Base-by-base conservation (phyloP, 2,797 vertebrate genomes). In the Tangara arthus region DNA sequence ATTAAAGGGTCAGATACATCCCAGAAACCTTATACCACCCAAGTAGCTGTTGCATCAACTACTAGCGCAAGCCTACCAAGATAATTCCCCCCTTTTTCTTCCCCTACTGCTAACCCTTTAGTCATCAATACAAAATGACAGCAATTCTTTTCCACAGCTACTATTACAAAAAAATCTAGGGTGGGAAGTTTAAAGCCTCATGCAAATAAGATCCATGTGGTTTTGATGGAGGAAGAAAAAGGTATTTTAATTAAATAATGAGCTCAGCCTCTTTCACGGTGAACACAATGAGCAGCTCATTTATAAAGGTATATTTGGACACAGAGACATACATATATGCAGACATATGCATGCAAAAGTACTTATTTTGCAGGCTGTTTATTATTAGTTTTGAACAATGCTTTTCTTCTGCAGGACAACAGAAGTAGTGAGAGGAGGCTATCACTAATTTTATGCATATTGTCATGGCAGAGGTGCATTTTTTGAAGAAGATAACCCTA, bases 21-120 rank as follows among this genome's bases (percentile, higher is more conserved):
- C 89, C 96, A 92, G 93, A 93, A 97, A 96, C 90, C 90, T 73
- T 91, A 80, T 98, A 96, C 98, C 98, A 98, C 98, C 98, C 98
- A 98, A 97, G 97, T 97, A 96, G 98, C 57, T 82, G 70, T 95
- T 89, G 89, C 77, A 39, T 97, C 91, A 95, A 92, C 95, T 90
- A 73, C 89, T 92, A 68, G 61, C 11, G 6, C 87, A 97, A 96
- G 94, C 73, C 94, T 96, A 90, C 78, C 49, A 97, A 95, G 96
- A 97, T 82, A 76, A 64, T 83, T 89, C n/a, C 50, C 50, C 64
- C 24, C 30, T 44, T 21, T 46, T 63, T 78, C 66, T 75, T 47
- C 75, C 95, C 78, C 89, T 93, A 69, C 91, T 96, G 91, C 93
- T 95, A 96, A 95, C 95, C 60, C 88, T 97, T 97, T 95, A 96